Evolutionary conservation across 2,888 invertebrate species (phyloP), one percentile per base, ranked within the genome.

Genomic region (Holacanthella duospinosa): DNA sequence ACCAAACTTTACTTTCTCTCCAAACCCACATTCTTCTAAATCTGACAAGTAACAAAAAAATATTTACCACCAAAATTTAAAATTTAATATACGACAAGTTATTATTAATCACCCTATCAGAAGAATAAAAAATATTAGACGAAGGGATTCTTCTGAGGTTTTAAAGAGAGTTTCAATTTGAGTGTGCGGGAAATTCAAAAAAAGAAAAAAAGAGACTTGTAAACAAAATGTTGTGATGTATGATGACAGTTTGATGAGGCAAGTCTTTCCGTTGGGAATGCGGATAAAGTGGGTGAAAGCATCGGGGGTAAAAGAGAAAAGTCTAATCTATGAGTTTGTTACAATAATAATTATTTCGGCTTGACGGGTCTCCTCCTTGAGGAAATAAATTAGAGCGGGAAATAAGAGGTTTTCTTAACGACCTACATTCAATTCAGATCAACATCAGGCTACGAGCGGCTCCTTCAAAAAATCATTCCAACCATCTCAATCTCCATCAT

Each of bases 241-340:
- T 61, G 64, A 64, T 61, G 64, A 64, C 64, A 64, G 58, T 64
- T 64, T 64, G 64, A 64, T 64, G 64, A 64, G 64, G 55, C 63
- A 48, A 27, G 60, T 56, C 60, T 57, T 36, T 48, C 43, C 55
- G 48, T 48, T 9, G 21, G 21, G 12, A 4, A 48, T 48, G 12
- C 4, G 48, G 48, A 48, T 4, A 48, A 48, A 21, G 48, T 6
- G 16, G 36, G 36, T 12, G 48, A 21, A 48, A 21, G 21, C n/a
- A n/a, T n/a, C 6, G 48, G 21, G 21, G 21, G n/a, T 48, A 48
- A 48, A 48, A 48, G 21, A 48, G 21, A 21, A 21, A 48, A 48
- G 48, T 21, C 19, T 48, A 48, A 48, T 48, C 48, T 48, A 48
- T 48, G 48, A 48, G 48, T 48, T 21, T 48, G 48, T 9, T 48